Evolutionary conservation across 1,140 invertebrate species (phyloP), one percentile per base, ranked within the genome.

Genomic region (Atta texana): DNA sequence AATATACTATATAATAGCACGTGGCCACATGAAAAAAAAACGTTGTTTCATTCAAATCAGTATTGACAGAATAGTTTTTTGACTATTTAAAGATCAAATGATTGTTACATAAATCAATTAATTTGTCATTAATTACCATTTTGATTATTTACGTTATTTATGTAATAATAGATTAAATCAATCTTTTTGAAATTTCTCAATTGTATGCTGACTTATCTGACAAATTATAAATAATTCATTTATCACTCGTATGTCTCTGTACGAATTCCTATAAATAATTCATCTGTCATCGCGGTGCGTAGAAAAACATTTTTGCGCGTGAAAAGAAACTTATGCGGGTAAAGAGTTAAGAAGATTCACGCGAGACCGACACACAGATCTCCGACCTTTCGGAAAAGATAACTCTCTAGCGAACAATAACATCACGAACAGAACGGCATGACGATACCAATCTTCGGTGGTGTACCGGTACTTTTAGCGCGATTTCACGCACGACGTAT

Each of bases 401-500:
- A 81, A 18, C 78, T 28, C 51, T 81, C 2, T 57, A 8, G 34
- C 66, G 51, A 28, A 71, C 66, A 81, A 81, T 71, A 81, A 81
- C 66, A 34, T 21, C 44, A 12, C 16, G 51, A 18, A 39, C 31
- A n/a, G 12, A 21, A 21, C 44, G 49, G 28, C 51, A 21, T 72
- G 66, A 59, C 78, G 68, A 81, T 75, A 39, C 61, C 39, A 28
- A 78, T 78, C 57, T 68, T 51, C n/a, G 44, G 16, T 28, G 61
- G 18, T 28, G 12, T 63, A 76, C 55, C 80, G 81, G 24, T 75
- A 84, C 44, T 76, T 85, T 63, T n/a, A 34, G 39, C 81, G 44
- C 71, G 55, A 76, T 85, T 85, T 59, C 59, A 69, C 71, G 74
- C 81, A 76, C 71, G 57, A 64, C 21, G 39, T 24, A 24, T 39